phyloP scores from a whole-genome alignment of 1,140 invertebrate species.

The Brachionus rubens region DNA sequence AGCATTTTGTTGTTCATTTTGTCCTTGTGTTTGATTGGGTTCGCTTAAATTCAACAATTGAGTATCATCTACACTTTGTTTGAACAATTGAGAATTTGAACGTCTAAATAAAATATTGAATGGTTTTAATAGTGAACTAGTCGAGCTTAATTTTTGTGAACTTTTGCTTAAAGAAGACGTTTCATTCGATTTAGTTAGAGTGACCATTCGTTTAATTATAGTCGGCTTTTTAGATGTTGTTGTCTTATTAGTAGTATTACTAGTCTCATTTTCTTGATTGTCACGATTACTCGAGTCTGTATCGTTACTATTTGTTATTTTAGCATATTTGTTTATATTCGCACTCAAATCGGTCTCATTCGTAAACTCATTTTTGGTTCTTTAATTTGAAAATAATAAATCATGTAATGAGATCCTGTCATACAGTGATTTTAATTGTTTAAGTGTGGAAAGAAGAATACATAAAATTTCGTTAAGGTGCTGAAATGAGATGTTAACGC shows the following conservation, averaged over 20 bases:
- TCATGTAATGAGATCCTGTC: too few relatives aligned
- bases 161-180: not conserved
- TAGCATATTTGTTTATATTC: not conserved
- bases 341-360: not conserved
- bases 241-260: not conserved
- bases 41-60: not conserved
- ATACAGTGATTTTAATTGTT: too few relatives aligned
- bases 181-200: not conserved
- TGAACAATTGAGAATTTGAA: too few relatives aligned
- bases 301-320: slow-evolving; percentile 12
- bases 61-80: too few relatives aligned
- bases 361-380: not conserved
- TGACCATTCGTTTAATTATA: not conserved
- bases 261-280: not conserved
- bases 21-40: not conserved
- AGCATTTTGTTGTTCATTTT: not conserved
- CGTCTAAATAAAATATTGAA: not conserved
- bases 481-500: too few relatives aligned
- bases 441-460: too few relatives aligned
- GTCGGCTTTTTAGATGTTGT: not conserved
- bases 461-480: too few relatives aligned
- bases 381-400: not conserved
- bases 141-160: slow-evolving; percentile 5
- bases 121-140: not conserved
- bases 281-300: not conserved